Evolutionary conservation across 2,888 invertebrate species (phyloP), one percentile per base, ranked within the genome.

Genomic region (Hedya salicella): DNA sequence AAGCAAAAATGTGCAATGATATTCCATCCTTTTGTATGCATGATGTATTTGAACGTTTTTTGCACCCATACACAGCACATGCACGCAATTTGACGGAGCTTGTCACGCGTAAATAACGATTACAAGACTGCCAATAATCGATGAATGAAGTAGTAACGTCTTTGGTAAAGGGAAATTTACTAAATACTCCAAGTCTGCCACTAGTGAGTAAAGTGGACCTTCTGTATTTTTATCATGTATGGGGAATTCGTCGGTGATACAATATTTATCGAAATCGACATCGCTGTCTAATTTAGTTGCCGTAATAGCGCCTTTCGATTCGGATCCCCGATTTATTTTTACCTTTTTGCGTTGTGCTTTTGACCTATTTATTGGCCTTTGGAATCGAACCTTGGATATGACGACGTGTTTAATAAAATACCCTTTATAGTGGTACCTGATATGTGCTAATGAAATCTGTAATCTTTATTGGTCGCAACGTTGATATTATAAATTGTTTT

Each of bases 331-430:
- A 3, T 36, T 32, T 59, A 39, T 25, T 48, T 32, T 25, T 19
- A 9, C 42, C 16, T 40, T 54, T 66, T 66, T 46, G 17, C 6
- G 53, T 36, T 36, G 53, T 60, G 66, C 66, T 25, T 36, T 61
- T 61, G 66, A 66, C 66, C 66, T 61, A 42, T 61, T 60, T 60
- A 61, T 30, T 64, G 16, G 42, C n/a, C n/a, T 66, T 54, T 42
- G 40, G 30, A 54, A 66, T 53, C 59, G 65, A 40, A 52, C 57
- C 21, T 46, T 46, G 59, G 44, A 49, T 39, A 42, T 61, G 60
- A 66, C 46, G 54, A 40, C 48, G 54, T 17, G 61, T 49, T 42
- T 66, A 42, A 49, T 60, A 59, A 59, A 59, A 14, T 32, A n/a
- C 30, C 36, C 19, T 52, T 60, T 66, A 59, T 59, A 59, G 42